Percentiles rank a stretch among this genome's conserved stretches.
phyloP scores from a whole-genome alignment of 1,140 invertebrate species.

The Pachypeltis micranthus region DNA sequence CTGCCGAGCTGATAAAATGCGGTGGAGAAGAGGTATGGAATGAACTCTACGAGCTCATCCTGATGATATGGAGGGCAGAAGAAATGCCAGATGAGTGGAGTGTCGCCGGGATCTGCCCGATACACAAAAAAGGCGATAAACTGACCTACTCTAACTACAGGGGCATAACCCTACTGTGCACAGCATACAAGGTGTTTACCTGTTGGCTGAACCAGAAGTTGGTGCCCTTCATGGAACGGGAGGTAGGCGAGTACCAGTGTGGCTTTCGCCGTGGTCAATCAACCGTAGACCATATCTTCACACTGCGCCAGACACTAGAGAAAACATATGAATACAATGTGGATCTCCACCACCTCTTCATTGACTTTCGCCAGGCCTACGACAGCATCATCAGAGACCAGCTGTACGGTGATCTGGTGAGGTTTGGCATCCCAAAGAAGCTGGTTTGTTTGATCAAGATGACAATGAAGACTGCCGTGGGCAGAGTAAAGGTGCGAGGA shows the following conservation, averaged over 20 bases:
- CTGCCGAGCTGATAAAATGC: constrained; percentile 25
- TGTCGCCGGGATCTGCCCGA: constrained; percentile 22
- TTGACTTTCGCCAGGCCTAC: constrained; percentile 18
- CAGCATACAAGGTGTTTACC: no score
- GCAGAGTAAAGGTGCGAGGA: neutral
- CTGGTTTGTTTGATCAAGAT: neutral
- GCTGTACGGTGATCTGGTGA: neutral
- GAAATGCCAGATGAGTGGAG: constrained; percentile 26
- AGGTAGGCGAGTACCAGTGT: no score
- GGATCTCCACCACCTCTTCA: constrained; percentile 11
- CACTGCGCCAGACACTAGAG: constrained; percentile 3
- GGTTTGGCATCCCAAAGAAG: neutral
- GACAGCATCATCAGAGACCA: constrained; percentile 12
- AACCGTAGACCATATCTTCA: no score
- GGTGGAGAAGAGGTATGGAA: constrained; percentile 17
- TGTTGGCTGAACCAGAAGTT: no score
- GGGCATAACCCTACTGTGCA: constrained; percentile 23
- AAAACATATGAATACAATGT: constrained; percentile 11
- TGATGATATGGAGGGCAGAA: no score
- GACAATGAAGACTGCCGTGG: neutral
- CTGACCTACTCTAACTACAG: constrained; percentile 27
- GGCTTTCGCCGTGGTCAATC: no score
- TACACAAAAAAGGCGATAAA: constrained; percentile 30
- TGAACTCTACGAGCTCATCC: no score
- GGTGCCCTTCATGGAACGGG: no score